Conservation (phyloP, 2,113 vertebrate genomes). For the Paramisgurnus dabryanus region DNA sequence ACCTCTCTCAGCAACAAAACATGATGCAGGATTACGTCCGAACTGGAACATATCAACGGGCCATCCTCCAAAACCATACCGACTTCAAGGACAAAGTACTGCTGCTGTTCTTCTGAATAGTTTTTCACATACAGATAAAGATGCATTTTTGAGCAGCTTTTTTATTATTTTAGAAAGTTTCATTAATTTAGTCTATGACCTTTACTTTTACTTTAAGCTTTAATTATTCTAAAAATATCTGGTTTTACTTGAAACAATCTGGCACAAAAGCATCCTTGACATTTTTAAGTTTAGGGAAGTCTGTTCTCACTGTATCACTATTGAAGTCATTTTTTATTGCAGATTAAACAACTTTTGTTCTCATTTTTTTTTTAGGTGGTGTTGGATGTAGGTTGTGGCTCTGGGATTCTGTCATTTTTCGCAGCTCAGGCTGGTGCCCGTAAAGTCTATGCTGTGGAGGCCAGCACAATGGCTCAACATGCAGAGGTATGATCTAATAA, state of each 20-base stretch:
- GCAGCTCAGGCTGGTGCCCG: slow-evolving; percentile 92
- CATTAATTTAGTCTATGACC: not conserved
- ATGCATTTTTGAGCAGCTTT: not conserved
- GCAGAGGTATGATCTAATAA: slow-evolving; percentile 78
- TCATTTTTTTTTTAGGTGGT: slow-evolving; percentile 79
- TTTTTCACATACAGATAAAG: not conserved
- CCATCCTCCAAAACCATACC: slow-evolving; percentile 93
- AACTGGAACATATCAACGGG: slow-evolving; percentile 94
- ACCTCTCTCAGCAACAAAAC: slow-evolving; percentile 99
- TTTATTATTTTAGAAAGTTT: not conserved
- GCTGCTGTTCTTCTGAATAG: not conserved
- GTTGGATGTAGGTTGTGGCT: slow-evolving; percentile 93
- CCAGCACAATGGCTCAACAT: slow-evolving; percentile 96
- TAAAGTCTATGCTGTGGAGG: slow-evolving; percentile 95
- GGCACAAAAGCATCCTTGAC: too few relatives aligned
- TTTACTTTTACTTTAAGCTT: too few relatives aligned
- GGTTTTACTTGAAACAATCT: too few relatives aligned
- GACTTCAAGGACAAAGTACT: slow-evolving; percentile 96
- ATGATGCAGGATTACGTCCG: slow-evolving; percentile 99
- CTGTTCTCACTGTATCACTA: too few relatives aligned
- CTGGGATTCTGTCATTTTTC: slow-evolving; percentile 95
- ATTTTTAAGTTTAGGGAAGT: too few relatives aligned
- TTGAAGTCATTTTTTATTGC: not conserved
- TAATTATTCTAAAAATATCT: too few relatives aligned
- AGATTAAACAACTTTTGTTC: not conserved